Conservation (phyloP, 2,888 invertebrate species). For the Microctonus aethiopoides region DNA sequence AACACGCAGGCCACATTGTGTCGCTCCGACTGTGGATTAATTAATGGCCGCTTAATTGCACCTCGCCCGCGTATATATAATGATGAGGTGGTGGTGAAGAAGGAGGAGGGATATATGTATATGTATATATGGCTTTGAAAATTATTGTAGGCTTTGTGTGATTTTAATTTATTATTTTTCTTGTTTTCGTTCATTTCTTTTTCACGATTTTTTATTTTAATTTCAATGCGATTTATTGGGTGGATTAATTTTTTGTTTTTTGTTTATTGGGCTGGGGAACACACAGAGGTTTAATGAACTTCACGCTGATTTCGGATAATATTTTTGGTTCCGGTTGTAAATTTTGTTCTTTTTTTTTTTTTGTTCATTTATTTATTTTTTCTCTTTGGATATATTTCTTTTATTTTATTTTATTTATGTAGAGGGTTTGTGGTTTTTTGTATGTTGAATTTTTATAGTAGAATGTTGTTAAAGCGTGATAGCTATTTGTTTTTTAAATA, state of each 20-base stretch:
- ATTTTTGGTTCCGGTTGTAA: neutral
- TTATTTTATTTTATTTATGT: too few relatives aligned
- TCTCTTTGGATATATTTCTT: too few relatives aligned
- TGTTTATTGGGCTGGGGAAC: neutral
- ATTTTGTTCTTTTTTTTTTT: too few relatives aligned
- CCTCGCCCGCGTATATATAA: slow-evolving; percentile 23
- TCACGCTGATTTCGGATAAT: neutral
- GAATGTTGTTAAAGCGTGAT: too few relatives aligned
- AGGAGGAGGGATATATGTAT: too few relatives aligned
- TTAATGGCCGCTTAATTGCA: slow-evolving; percentile 58
- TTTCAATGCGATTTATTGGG: neutral
- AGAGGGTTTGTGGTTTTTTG: too few relatives aligned
- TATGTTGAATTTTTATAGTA: too few relatives aligned
- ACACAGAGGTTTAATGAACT: neutral
- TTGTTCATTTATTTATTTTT: too few relatives aligned
- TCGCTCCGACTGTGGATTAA: slow-evolving; percentile 44
- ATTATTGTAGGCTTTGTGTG: neutral
- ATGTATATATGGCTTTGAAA: neutral
- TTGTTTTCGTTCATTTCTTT: slow-evolving; percentile 13
- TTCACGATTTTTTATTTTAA: neutral
- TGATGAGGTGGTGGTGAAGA: neutral
- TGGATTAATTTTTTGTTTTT: neutral
- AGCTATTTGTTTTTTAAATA: too few relatives aligned
- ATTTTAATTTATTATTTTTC: slow-evolving; percentile 9
- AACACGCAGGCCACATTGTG: slow-evolving; percentile 10